phyloP scores from a whole-genome alignment of 2,113 vertebrate species.

The Thamnaconus septentrionalis region DNA sequence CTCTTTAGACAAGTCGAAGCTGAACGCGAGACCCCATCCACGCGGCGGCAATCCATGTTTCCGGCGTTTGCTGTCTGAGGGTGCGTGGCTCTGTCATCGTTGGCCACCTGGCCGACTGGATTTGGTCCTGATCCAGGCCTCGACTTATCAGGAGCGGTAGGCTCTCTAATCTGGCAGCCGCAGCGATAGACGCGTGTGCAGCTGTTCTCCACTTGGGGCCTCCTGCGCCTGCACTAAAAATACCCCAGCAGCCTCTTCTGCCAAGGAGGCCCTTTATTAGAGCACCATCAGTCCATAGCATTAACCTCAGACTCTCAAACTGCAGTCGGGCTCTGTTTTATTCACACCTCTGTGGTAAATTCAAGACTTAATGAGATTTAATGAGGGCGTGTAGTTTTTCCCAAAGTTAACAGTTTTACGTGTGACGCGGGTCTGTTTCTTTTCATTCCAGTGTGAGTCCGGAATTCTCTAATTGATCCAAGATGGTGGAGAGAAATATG shows the following conservation, averaged over 20 bases:
- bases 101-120: constrained; percentile 60
- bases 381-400: constrained; percentile 48
- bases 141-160: constrained; percentile 62
- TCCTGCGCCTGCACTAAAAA: constrained; percentile 74
- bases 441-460: constrained; percentile 12
- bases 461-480: constrained; percentile 8
- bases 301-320: constrained; percentile 25
- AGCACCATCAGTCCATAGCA: constrained; percentile 26
- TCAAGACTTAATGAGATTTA: constrained; percentile 49
- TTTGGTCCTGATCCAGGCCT: constrained; percentile 55
- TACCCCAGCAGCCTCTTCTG: constrained; percentile 60
- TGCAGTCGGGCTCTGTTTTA: constrained; percentile 33
- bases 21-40: constrained; percentile 1
- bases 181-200: constrained; percentile 60
- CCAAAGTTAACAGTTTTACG: constrained; percentile 34
- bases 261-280: constrained; percentile 28
- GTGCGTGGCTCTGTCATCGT: constrained; percentile 48
- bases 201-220: constrained; percentile 71
- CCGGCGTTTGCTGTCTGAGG: constrained; percentile 11
- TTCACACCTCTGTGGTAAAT: constrained; percentile 24
- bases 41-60: constrained; percentile 20
- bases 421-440: constrained; percentile 22
- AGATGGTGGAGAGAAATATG: not conserved
- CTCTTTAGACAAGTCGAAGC: constrained; percentile 1
- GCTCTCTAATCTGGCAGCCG: constrained; percentile 71